Conservation (phyloP, 2,888 invertebrate species). For the Nomada hirtipes region DNA sequence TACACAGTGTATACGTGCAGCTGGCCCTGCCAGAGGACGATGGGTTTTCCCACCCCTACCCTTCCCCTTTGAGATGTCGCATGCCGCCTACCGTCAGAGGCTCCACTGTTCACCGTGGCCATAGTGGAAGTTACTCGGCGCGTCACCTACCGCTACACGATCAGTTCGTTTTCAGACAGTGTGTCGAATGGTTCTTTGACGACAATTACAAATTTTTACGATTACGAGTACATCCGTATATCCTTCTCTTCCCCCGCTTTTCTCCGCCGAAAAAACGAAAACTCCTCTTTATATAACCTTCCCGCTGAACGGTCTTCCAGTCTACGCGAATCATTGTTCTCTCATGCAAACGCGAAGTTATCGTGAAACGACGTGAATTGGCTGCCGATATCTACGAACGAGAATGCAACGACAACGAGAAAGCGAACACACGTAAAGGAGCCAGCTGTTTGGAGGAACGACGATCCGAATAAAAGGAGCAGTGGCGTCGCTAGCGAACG, state of each 20-base stretch:
- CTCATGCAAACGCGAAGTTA: constrained; percentile 1
- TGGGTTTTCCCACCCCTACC: constrained; percentile 75
- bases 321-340: background rate
- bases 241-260: background rate
- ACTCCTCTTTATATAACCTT: constrained; percentile 2
- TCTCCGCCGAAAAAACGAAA: background rate
- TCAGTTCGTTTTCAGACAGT: constrained; percentile 51
- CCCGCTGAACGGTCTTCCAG: background rate
- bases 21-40: constrained; percentile 67
- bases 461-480: constrained; percentile 49
- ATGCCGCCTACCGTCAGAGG: constrained; percentile 42
- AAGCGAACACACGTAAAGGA: constrained; percentile 31
- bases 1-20: constrained; percentile 51
- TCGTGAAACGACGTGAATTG: constrained; percentile 24
- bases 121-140: constrained; percentile 42
- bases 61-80: constrained; percentile 16
- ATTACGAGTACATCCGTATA: background rate
- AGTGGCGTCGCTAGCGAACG: constrained; percentile 44
- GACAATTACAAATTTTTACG: constrained; percentile 12
- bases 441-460: constrained; percentile 36
- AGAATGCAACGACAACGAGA: constrained; percentile 55
- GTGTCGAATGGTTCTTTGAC: constrained; percentile 17
- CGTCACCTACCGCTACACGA: constrained; percentile 20
- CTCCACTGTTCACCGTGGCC: constrained; percentile 41
- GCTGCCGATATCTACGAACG: constrained; percentile 30